Percentiles rank a stretch among this genome's conserved stretches.
phyloP scores from a whole-genome alignment of 2,113 vertebrate species.

The Phaetusa simplex region DNA sequence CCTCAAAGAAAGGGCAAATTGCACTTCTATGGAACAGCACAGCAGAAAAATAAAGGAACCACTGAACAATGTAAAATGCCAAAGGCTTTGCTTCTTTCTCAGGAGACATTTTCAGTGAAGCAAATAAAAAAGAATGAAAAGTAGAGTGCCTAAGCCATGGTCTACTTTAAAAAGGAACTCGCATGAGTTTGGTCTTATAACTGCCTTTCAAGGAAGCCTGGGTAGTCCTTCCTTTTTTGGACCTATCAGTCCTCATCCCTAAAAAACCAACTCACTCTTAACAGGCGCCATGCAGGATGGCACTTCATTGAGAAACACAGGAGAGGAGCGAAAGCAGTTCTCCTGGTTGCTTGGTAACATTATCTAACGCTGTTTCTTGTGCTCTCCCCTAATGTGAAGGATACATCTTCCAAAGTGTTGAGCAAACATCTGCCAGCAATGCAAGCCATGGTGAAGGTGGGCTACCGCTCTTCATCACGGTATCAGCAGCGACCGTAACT shows the following conservation, averaged over 20 bases:
- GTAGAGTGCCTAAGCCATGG: neutral
- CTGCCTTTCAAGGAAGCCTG: neutral
- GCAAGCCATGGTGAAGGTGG: neutral
- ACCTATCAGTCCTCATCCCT: neutral
- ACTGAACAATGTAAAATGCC: neutral
- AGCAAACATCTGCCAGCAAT: neutral
- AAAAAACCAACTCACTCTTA: neutral
- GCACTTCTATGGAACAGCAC: neutral
- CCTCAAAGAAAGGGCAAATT: neutral
- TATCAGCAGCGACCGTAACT: neutral
- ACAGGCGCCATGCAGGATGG: neutral
- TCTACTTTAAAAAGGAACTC: neutral
- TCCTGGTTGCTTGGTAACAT: neutral
- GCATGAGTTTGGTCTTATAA: neutral
- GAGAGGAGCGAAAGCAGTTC: neutral
- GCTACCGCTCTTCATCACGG: neutral
- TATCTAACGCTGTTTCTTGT: neutral
- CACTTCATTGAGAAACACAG: neutral
- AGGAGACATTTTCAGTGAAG: neutral
- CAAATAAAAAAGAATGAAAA: neutral
- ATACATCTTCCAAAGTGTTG: neutral
- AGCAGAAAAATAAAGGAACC: neutral
- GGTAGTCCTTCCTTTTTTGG: neutral
- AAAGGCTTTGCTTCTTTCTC: neutral
- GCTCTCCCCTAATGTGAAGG: neutral